Base-by-base conservation (phyloP, 1,140 invertebrate genomes). In the Eulimnadia texana region DNA sequence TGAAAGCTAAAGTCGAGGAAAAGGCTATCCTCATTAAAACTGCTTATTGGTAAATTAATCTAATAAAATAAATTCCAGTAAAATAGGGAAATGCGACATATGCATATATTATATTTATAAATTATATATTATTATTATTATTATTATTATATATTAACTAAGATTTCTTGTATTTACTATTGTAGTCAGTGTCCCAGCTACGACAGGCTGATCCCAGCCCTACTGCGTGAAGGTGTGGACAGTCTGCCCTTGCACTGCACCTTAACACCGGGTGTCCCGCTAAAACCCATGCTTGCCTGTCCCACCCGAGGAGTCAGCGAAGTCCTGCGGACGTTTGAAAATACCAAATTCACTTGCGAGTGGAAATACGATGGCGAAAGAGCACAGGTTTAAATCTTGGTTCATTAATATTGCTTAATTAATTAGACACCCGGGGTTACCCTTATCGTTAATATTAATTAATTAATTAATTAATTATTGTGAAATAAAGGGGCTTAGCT, bases 291-390 rank as follows among this genome's bases (percentile, higher is more conserved):
- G 97, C 79, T 99, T 65, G 97, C 96, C 1, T 93, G 98, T 74
- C 96, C 97, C 13, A 95, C 95, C 0, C 93, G 91, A 74, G 93
- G 93, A 2, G 83, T 92, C 2, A 78, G 81, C 58, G 94, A 99
- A 74, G 89, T 99, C 16, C 73, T 99, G 2, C 79, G 84, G 55
- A 78, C 93, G 60, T 99, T 99, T 74, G 93, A 96, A 63, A 82
- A 85, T 27, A 76, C 88, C 66, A 84, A 88, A 68, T 99, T 99
- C 70, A 98, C 95, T 2, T 99, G 95, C 72, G 97, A 99, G 78
- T 99, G 86, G 82, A 99, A 99, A 73, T 99, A 99, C 73, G 97
- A 99, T 74, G 97, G 97, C 3, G 97, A 99, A 78, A 77, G 97
- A 70, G 96, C 93, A 3, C 97, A 99, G 78, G 86, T 93, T 65